phyloP scores from a whole-genome alignment of 2,797 vertebrate species.

The Sphenodon punctatus region DNA sequence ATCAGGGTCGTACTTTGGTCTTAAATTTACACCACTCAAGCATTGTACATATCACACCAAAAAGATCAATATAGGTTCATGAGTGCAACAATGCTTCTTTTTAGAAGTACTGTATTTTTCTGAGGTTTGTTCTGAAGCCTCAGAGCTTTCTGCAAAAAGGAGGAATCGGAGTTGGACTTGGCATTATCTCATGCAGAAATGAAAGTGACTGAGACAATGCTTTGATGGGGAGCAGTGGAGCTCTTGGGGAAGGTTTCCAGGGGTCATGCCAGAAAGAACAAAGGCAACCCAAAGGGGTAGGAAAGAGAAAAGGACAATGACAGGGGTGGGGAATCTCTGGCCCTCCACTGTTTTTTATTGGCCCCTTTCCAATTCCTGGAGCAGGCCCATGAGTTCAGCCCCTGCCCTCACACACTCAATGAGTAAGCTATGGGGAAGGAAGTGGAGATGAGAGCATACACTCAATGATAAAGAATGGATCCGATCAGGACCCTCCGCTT shows the following conservation, averaged over 20 bases:
- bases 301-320: too few relatives aligned
- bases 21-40: too few relatives aligned
- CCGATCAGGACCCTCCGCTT: too few relatives aligned
- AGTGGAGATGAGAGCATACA: too few relatives aligned
- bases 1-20: neutral
- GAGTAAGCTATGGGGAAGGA: too few relatives aligned
- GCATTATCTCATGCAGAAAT: rapidly evolving
- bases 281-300: too few relatives aligned
- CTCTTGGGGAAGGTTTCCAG: neutral
- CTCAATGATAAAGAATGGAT: too few relatives aligned
- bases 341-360: too few relatives aligned
- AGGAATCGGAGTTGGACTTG: neutral
- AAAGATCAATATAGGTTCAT: neutral
- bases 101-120: neutral
- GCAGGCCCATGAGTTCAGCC: too few relatives aligned
- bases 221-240: neutral
- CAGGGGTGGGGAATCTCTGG: too few relatives aligned
- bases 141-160: neutral
- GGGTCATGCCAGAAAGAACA: neutral
- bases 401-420: too few relatives aligned
- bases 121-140: neutral
- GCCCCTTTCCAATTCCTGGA: too few relatives aligned
- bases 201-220: rapidly evolving
- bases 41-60: neutral
- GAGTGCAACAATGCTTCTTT: neutral